A percentile compares a stretch with the other conserved stretches of the same genome.
These are phyloP conservation scores for Labeo catla DNA, from an alignment of 2,113 vertebrate genomes.

Conservation along the genomic window DNA sequence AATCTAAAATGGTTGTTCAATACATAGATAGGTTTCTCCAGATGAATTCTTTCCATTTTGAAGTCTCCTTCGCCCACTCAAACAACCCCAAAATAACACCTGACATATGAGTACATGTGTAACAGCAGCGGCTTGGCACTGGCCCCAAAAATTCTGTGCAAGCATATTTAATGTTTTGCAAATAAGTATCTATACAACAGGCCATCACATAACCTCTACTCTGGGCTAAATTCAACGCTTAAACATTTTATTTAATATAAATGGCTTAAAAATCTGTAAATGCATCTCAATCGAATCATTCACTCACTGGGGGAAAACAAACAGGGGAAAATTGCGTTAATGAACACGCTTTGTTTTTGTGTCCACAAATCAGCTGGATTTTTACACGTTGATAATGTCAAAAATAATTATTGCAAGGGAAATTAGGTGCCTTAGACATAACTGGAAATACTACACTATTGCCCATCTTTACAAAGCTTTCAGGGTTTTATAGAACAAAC, in stretches of 20 bases:
- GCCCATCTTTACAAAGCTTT: not conserved
- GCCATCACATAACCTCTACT: not conserved
- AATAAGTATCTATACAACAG: slow-evolving; percentile 49
- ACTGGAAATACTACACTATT: not conserved
- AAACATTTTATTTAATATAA: slow-evolving; percentile 21
- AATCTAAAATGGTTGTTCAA: not conserved
- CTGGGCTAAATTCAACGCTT: not conserved
- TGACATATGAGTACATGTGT: not conserved
- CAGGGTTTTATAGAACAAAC: not conserved
- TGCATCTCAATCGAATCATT: not conserved
- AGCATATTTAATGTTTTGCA: slow-evolving; percentile 30
- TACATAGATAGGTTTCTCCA: not conserved
- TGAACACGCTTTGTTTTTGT: not conserved
- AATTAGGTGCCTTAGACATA: not conserved
- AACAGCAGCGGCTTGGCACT: slow-evolving; percentile 22
- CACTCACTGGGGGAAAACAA: not conserved
- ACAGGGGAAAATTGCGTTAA: not conserved
- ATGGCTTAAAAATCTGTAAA: slow-evolving; percentile 23
- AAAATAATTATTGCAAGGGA: not conserved
- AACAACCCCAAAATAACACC: not conserved
- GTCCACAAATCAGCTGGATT: not conserved
- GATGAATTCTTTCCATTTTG: not conserved
- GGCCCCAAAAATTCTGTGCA: slow-evolving; percentile 25
- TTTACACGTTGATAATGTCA: not conserved
- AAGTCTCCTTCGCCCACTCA: not conserved